These are phyloP conservation scores for Galaxea fascicularis DNA, from an alignment of 92 coral and sea anemone genomes.

Conservation along the genomic window DNA sequence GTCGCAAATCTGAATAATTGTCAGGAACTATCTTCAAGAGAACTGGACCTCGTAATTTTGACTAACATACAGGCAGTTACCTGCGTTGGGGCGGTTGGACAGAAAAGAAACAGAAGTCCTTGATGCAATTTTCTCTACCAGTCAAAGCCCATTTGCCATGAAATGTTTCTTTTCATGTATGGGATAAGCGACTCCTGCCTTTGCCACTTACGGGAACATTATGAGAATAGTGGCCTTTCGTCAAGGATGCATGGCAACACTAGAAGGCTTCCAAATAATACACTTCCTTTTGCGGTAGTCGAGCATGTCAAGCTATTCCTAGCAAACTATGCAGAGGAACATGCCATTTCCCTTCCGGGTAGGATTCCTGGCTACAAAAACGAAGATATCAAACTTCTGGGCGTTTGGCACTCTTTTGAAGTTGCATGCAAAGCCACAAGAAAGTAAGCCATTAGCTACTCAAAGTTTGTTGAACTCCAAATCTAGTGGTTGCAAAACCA, in stretches of 20 bases:
- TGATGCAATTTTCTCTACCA: conserved; percentile 61
- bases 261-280: conserved; percentile 43
- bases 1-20: conserved; percentile 59
- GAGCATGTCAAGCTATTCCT: conserved; percentile 32
- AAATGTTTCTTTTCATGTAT: conserved; percentile 54
- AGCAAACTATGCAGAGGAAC: conserved; percentile 50
- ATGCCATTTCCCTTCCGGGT: conserved; percentile 57
- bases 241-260: conserved; percentile 56
- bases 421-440: conserved; percentile 52
- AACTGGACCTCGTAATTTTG: conserved; percentile 66
- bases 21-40: conserved; percentile 52
- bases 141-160: conserved; percentile 61
- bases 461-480: conserved; percentile 59
- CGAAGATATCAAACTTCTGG: conserved; percentile 43
- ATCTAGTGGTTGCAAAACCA: conserved; percentile 71
- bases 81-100: conserved; percentile 45
- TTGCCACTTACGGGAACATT: conserved; percentile 67
- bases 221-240: conserved; percentile 51
- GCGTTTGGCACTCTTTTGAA: conserved; percentile 47
- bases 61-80: conserved; percentile 62
- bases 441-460: conserved; percentile 53
- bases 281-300: conserved; percentile 36
- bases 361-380: conserved; percentile 46
- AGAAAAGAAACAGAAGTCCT: conserved; percentile 59
- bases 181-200: conserved; percentile 65